Conservation (phyloP, 2,888 invertebrate genomes). For the Arctia plantaginis region DNA sequence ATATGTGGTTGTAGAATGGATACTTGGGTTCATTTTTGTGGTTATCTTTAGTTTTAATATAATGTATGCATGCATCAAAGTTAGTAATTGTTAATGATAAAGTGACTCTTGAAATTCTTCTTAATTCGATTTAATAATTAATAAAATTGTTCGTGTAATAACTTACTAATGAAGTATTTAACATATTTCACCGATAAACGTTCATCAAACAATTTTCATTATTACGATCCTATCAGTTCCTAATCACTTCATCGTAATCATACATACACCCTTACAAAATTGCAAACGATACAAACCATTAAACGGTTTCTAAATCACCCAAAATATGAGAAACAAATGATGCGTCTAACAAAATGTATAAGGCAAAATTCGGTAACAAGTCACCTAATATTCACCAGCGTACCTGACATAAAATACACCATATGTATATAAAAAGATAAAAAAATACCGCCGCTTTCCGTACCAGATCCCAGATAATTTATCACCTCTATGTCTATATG, state of each 20-base stretch:
- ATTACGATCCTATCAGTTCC: neutral
- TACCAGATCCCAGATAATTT: conserved; percentile 54
- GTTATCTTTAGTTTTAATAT: too few relatives aligned
- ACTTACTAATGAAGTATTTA: neutral
- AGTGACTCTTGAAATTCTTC: neutral
- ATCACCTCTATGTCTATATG: conserved; percentile 60
- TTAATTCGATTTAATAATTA: neutral
- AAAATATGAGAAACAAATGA: conserved; percentile 41
- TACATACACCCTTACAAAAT: neutral
- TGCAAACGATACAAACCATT: neutral
- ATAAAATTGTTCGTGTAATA: neutral
- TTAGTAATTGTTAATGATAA: neutral
- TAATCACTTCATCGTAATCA: too few relatives aligned
- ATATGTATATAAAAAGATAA: conserved; percentile 51
- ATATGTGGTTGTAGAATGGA: too few relatives aligned
- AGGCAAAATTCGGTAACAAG: conserved; percentile 49
- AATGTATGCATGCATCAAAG: too few relatives aligned
- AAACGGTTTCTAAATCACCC: conserved; percentile 20
- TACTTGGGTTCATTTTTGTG: too few relatives aligned
- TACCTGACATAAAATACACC: conserved; percentile 46
- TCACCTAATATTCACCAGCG: conserved; percentile 55
- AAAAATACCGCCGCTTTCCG: conserved; percentile 50
- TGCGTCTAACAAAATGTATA: conserved; percentile 43
- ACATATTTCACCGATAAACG: neutral
- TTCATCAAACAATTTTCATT: neutral